Conservation (phyloP, 2,797 vertebrate genomes). For the Cyprinella venusta region DNA sequence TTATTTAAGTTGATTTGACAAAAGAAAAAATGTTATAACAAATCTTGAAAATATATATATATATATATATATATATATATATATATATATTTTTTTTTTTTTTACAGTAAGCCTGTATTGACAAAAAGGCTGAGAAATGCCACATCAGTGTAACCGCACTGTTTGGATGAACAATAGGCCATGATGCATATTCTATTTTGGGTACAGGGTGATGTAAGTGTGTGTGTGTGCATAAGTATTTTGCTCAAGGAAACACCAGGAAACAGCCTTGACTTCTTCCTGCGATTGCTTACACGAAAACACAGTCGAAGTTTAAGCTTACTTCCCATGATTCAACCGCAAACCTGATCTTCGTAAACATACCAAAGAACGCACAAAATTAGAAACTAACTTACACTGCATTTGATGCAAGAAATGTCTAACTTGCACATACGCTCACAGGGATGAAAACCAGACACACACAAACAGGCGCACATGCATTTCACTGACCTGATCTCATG, state of each 20-base stretch:
- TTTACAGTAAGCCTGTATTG: too few species aligned
- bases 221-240: conserved; percentile 3
- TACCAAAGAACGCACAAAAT: conserved; percentile 1
- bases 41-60: too few species aligned
- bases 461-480: neutral
- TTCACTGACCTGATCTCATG: neutral
- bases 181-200: conserved; percentile 28
- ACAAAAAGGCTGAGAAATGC: conserved; percentile 4
- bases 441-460: neutral
- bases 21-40: too few species aligned
- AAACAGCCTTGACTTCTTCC: conserved; percentile 51
- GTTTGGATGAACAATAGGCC: conserved; percentile 26
- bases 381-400: neutral
- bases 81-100: too few species aligned
- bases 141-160: conserved; percentile 4
- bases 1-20: too few species aligned
- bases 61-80: too few species aligned
- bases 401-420: neutral
- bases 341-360: neutral
- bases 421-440: neutral
- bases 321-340: conserved; percentile 13
- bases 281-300: conserved; percentile 36
- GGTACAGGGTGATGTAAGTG: conserved; percentile 21
- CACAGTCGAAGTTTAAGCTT: conserved; percentile 12
- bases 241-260: conserved; percentile 27